Conservation (phyloP, 1,140 invertebrate genomes). For the Calephelis nemesis region DNA sequence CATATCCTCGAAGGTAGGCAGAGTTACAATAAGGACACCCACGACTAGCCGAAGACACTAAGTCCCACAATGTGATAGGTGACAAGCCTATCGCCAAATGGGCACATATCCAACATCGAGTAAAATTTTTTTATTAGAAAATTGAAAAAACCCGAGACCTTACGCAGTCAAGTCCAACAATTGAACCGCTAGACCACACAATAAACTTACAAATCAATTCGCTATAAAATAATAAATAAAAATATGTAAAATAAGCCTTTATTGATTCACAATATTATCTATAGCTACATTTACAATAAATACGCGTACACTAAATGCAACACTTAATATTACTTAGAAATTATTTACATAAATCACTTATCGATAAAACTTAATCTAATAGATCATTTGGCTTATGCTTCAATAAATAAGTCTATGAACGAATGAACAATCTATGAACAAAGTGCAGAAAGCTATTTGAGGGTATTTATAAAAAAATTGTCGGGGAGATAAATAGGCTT, state of each 20-base stretch:
- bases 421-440: slow-evolving; percentile 8
- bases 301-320: slow-evolving; percentile 13
- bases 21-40: too few species aligned
- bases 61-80: too few species aligned
- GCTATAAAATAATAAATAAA: not conserved
- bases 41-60: too few species aligned
- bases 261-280: slow-evolving; percentile 6
- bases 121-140: too few species aligned
- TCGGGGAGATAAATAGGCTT: not conserved
- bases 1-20: too few species aligned
- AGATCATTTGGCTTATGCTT: slow-evolving; percentile 15
- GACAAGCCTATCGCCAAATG: too few species aligned
- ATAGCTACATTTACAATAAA: slow-evolving; percentile 1
- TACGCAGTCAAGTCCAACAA: too few species aligned
- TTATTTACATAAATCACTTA: slow-evolving; percentile 12
- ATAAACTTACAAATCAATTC: too few species aligned
- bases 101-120: too few species aligned
- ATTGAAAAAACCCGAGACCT: too few species aligned
- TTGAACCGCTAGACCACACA: too few species aligned
- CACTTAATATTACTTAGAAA: slow-evolving; percentile 1
- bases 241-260: not conserved
- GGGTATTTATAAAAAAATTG: slow-evolving; percentile 1
- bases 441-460: slow-evolving; percentile 18
- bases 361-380: not conserved
- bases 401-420: not conserved